Conservation (phyloP, 2,888 invertebrate genomes). For the Hermaeophaga mercurialis region DNA sequence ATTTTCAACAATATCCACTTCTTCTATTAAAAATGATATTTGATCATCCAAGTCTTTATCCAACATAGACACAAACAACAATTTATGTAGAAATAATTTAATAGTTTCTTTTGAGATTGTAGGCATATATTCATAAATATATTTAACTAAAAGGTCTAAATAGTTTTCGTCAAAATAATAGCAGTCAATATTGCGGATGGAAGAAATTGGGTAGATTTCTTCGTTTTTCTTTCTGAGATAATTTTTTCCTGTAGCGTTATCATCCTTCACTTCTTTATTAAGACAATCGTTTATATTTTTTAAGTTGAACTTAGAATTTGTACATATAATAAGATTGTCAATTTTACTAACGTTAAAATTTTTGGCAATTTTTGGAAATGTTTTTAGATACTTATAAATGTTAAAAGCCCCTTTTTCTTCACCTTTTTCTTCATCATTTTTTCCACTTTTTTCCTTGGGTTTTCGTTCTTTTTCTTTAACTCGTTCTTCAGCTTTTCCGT, state of each 20-base stretch:
- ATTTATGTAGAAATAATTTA: background rate
- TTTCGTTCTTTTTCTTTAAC: too few species aligned
- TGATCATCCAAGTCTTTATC: background rate
- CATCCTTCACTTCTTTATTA: background rate
- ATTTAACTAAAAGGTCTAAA: background rate
- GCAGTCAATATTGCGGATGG: background rate
- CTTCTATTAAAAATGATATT: background rate
- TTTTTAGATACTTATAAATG: conserved; percentile 5
- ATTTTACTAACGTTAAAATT: background rate
- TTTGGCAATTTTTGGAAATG: too few species aligned
- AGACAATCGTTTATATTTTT: background rate
- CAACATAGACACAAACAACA: background rate
- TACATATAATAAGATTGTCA: background rate
- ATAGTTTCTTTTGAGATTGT: background rate
- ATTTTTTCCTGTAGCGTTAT: too few species aligned
- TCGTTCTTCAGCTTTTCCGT: too few species aligned
- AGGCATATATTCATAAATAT: background rate
- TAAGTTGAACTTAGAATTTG: background rate
- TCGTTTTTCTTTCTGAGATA: background rate
- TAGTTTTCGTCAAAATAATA: background rate
- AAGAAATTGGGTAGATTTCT: background rate
- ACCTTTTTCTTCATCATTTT: background rate
- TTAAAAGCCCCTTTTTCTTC: background rate
- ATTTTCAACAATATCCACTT: background rate
- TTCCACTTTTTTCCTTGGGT: too few species aligned